Conservation (phyloP, 2,113 vertebrate genomes). For the Picathartes gymnocephalus region DNA sequence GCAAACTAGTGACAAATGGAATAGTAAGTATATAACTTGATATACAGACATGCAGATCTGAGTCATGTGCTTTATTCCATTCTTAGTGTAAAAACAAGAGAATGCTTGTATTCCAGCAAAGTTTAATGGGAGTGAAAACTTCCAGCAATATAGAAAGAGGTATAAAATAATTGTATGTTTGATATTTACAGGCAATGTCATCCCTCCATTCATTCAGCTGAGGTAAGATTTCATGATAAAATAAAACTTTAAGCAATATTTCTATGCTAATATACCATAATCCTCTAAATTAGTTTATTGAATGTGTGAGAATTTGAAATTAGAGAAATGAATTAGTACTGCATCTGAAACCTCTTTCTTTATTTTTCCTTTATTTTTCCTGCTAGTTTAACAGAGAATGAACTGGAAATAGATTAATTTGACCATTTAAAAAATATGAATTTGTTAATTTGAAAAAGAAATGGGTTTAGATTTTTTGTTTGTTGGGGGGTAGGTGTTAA, state of each 20-base stretch:
- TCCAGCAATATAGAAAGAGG: neutral
- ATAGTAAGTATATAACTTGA: conserved; percentile 1
- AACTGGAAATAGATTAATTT: neutral
- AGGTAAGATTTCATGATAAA: neutral
- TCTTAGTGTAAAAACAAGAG: neutral
- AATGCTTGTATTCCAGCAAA: neutral
- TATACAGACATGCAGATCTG: neutral
- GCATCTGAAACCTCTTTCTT: neutral
- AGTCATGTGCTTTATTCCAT: neutral
- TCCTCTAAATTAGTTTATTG: neutral
- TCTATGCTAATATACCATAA: neutral
- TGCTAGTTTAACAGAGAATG: neutral
- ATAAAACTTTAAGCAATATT: neutral
- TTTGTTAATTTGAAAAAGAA: neutral
- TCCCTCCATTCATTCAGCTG: neutral
- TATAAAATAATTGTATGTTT: neutral
- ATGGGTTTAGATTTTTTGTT: neutral
- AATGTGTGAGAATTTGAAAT: neutral
- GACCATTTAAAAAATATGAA: neutral
- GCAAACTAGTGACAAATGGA: conserved; percentile 27
- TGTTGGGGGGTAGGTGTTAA: fast-evolving
- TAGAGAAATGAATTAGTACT: neutral
- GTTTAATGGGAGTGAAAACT: neutral
- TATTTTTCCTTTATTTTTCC: neutral
- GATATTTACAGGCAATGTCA: neutral